Evolutionary conservation across 92 coral and sea anemone species (phyloP), one percentile per base, ranked within the genome.

Genomic region (Heliopora coerulea): DNA sequence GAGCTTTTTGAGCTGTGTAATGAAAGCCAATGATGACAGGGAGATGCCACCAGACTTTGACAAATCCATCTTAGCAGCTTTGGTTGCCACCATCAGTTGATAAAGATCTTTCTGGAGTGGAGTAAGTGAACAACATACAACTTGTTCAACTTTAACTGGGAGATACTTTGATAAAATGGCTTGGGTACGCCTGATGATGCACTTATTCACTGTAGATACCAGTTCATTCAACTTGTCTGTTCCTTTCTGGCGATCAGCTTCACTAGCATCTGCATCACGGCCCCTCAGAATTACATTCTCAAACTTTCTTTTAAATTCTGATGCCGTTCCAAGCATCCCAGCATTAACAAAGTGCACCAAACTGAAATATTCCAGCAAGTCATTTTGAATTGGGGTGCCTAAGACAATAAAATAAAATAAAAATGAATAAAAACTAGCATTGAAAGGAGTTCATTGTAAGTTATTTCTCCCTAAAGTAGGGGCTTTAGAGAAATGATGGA

Each of bases 371-470:
- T 93, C 98, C 63, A 93, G 75, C 41, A 93, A 68, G 82, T 93
- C 98, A 80, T 93, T 93, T 85, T 93, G 98, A 60, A 93, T 82
- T 24, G 98, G 98, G 12, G 98, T 93, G 63, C 98, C 98, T 93
- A 69, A 32, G 2, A 24, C n/a, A n/a, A n/a, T n/a, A n/a, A n/a
- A n/a, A n/a, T n/a, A n/a, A n/a, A n/a, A n/a, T n/a, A n/a, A n/a
- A n/a, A n/a, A n/a, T n/a, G n/a, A n/a, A n/a, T n/a, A n/a, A n/a
- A n/a, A n/a, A n/a, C n/a, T n/a, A n/a, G n/a, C n/a, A n/a, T n/a
- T n/a, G n/a, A n/a, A n/a, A n/a, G n/a, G n/a, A n/a, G n/a, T n/a
- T n/a, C n/a, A n/a, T n/a, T n/a, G n/a, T n/a, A n/a, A n/a, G n/a
- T n/a, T n/a, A n/a, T n/a, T n/a, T n/a, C n/a, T n/a, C n/a, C n/a